Percentiles rank a stretch among this genome's conserved stretches.
These are phyloP conservation scores for Scytalopus superciliaris DNA, from an alignment of 2,113 vertebrate genomes.

Conservation along the genomic window DNA sequence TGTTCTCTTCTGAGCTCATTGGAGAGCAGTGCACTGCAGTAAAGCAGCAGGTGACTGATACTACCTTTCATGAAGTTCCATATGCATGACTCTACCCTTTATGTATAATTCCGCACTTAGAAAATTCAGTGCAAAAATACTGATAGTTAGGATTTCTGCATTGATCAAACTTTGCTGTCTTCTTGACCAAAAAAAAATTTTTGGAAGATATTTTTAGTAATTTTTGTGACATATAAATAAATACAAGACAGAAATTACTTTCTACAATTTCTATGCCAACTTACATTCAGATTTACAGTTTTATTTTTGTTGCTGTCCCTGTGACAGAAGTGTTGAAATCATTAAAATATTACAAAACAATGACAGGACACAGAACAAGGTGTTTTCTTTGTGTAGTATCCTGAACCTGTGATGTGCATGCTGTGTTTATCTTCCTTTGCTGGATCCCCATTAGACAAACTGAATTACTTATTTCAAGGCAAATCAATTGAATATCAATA, in stretches of 20 bases:
- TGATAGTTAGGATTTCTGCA: background rate
- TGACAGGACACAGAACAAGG: background rate
- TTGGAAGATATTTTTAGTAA: background rate
- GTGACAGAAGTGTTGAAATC: background rate
- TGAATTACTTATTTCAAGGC: background rate
- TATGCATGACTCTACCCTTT: background rate
- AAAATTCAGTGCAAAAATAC: background rate
- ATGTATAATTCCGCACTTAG: background rate
- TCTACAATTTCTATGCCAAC: background rate
- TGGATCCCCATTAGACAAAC: background rate
- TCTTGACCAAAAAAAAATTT: background rate
- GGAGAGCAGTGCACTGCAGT: background rate
- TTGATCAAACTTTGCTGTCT: background rate
- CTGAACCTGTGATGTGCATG: background rate
- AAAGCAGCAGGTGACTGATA: fast-evolving
- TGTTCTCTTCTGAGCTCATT: background rate
- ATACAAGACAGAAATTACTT: background rate
- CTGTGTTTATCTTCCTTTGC: background rate
- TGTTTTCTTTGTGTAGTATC: background rate
- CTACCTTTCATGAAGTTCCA: background rate
- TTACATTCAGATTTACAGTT: background rate
- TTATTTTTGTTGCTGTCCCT: background rate
- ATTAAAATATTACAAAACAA: background rate
- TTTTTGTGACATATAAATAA: background rate
- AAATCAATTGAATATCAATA: background rate